Conservation (phyloP, 2,888 invertebrate genomes). For the Elysia crispata region DNA sequence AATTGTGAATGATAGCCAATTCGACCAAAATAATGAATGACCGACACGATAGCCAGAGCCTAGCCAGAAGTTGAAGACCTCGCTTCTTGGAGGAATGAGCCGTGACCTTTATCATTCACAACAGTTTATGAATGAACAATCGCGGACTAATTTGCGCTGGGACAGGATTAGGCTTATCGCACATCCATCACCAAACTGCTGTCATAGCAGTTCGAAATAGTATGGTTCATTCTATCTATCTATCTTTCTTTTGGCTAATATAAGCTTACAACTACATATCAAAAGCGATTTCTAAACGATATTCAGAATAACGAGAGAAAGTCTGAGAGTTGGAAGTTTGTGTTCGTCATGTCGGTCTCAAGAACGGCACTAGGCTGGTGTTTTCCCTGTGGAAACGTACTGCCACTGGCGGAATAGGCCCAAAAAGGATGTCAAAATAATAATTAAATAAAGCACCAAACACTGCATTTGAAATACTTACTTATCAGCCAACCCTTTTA, state of each 20-base stretch:
- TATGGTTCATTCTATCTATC: no score
- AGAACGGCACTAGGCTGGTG: not conserved
- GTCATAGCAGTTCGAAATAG: conserved; percentile 11
- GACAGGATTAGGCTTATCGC: not conserved
- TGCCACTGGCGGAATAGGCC: conserved; percentile 43
- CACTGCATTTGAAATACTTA: conserved; percentile 56
- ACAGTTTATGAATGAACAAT: conserved; percentile 57
- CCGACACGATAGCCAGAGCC: no score
- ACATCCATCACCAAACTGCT: conserved; percentile 49
- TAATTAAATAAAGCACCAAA: no score
- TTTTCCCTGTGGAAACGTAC: no score
- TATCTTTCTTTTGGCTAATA: no score
- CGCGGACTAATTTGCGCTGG: conserved; percentile 47
- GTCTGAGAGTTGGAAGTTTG: conserved; percentile 23
- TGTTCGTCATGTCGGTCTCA: conserved; percentile 29
- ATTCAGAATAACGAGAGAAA: not conserved
- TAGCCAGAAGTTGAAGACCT: no score
- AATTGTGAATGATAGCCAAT: no score
- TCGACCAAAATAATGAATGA: no score
- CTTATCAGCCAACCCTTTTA: conserved; percentile 65
- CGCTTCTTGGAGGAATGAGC: conserved; percentile 24
- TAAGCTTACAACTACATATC: no score
- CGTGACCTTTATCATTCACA: conserved; percentile 57
- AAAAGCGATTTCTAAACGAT: not conserved
- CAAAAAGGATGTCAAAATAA: no score